Base-by-base conservation (phyloP, 2,113 vertebrate genomes). In the Verasper variegatus region DNA sequence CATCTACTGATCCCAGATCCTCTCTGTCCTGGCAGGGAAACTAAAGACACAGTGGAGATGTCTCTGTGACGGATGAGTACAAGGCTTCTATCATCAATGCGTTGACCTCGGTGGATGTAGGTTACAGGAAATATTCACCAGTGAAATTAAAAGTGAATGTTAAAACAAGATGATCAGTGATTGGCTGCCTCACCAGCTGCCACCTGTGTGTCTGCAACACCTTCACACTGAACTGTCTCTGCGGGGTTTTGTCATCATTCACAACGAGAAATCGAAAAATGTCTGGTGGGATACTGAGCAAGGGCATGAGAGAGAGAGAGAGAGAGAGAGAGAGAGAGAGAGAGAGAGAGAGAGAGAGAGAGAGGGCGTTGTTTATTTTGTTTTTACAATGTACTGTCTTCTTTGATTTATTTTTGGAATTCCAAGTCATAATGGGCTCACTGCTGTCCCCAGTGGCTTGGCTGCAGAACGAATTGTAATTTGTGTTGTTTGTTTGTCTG, bases 21-120 rank as follows among this genome's bases (percentile, higher is more conserved):
- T 56, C 40, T 58, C 12, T 8, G 4, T 49, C 14, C 13, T 37
- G 26, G n/a, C 11, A 27, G 23, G 23, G 23, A 55, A 74, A 73
- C 24, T 24, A 63, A 57, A 73, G 14, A 54, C 56, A 49, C 17
- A 15, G 47, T 37, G 63, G 42, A 9, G 13, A 65, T 24, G 45
- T 73, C 64, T 65, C 12, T 2, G 26, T 66, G 69, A 83, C 71
- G 37, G 18, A 60, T 20, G 57, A 76, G 40, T 31, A 37, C 14
- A 76, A 12, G 11, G 11, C 15, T 72, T 51, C 2, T 56, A 15
- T 56, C 56, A 49, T 55, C 45, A 60, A 0, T 45, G 23, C n/a
- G 18, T 35, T 69, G 61, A 40, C 59, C 45, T 40, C 9, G 26
- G 21, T 40, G 21, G 3, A 60, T 51, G 20, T 68, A 55, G 27